phyloP scores from a whole-genome alignment of 2,888 invertebrate genomes.

The Sicus ferrugineus region DNA sequence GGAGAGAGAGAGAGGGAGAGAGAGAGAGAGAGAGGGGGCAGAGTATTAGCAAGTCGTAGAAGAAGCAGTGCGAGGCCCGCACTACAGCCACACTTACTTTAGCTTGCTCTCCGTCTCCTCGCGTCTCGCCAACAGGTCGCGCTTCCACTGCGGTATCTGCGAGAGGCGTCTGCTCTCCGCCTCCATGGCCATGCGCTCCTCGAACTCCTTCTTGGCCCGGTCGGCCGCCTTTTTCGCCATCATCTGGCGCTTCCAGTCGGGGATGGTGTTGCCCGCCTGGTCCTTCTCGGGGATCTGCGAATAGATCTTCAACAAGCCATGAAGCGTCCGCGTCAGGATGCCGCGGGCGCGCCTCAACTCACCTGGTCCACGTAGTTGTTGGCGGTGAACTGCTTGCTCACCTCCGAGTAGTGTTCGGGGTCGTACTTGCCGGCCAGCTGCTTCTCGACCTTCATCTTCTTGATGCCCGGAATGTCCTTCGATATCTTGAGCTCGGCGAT shows the following conservation, averaged over 20 bases:
- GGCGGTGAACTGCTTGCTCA: slow-evolving; percentile 83
- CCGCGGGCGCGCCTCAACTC: slow-evolving; percentile 57
- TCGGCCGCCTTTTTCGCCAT: slow-evolving; percentile 93
- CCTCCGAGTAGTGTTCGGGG: slow-evolving; percentile 83
- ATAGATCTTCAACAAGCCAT: slow-evolving; percentile 57
- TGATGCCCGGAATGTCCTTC: slow-evolving; percentile 92
- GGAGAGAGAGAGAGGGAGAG: too few species aligned
- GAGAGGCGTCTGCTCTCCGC: slow-evolving; percentile 85
- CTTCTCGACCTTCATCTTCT: slow-evolving; percentile 89
- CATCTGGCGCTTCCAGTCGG: slow-evolving; percentile 96
- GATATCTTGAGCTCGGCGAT: slow-evolving; percentile 93
- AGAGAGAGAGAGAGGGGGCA: too few species aligned
- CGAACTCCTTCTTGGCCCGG: slow-evolving; percentile 88
- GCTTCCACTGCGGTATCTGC: slow-evolving; percentile 93
- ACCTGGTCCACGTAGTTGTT: slow-evolving; percentile 92
- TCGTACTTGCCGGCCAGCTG: slow-evolving; percentile 84
- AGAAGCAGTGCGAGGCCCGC: neutral
- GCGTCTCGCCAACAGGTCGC: slow-evolving; percentile 84
- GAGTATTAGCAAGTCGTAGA: too few species aligned
- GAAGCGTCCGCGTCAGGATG: slow-evolving; percentile 39
- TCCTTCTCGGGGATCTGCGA: slow-evolving; percentile 87
- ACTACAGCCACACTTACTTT: slow-evolving; percentile 70
- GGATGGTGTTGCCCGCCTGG: slow-evolving; percentile 86
- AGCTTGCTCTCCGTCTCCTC: slow-evolving; percentile 80
- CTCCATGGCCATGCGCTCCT: slow-evolving; percentile 83